Evolutionary conservation across 1,140 invertebrate genomes (phyloP).

Genomic region (Laupala kohalensis): DNA sequence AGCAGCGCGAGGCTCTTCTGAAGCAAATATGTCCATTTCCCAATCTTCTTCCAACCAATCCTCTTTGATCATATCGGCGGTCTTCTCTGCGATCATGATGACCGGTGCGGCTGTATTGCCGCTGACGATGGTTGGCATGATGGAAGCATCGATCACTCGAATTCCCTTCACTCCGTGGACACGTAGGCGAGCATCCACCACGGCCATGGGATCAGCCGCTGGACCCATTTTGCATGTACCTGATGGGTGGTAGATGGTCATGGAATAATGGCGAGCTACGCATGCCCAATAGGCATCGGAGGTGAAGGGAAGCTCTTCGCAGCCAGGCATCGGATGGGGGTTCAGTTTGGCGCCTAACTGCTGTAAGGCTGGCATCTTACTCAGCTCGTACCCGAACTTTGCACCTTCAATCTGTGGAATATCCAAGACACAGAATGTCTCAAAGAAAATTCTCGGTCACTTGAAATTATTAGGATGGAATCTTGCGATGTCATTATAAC

Average conservation of each 20-base stretch:
- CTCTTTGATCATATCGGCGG: slow-evolving; percentile 48
- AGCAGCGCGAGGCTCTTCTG: too few relatives aligned
- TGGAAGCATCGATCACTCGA: slow-evolving; percentile 53
- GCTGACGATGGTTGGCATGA: slow-evolving; percentile 52
- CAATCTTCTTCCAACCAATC: too few relatives aligned
- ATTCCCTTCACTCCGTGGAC: slow-evolving; percentile 44
- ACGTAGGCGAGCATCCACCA: slow-evolving; percentile 42
- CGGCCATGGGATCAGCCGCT: slow-evolving; percentile 34
- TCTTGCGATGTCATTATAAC: too few relatives aligned
- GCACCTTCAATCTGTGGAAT: slow-evolving; percentile 48
- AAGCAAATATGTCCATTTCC: too few relatives aligned
- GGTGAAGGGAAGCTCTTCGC: slow-evolving; percentile 31
- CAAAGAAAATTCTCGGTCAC: too few relatives aligned
- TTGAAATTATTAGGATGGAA: too few relatives aligned
- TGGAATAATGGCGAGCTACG: slow-evolving; percentile 39
- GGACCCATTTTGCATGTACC: slow-evolving; percentile 53
- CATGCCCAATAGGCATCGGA: slow-evolving; percentile 31
- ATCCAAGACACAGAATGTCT: too few relatives aligned
- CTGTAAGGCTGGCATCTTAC: slow-evolving; percentile 46
- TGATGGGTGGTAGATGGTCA: slow-evolving; percentile 52
- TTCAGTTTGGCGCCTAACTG: slow-evolving; percentile 47
- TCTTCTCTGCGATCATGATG: slow-evolving; percentile 57
- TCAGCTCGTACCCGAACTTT: slow-evolving; percentile 48
- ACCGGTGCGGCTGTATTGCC: slow-evolving; percentile 57
- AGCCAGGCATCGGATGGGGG: slow-evolving; percentile 43